Evolutionary conservation across 2,113 vertebrate species (phyloP).

Genomic region (Peromyscus californicus): DNA sequence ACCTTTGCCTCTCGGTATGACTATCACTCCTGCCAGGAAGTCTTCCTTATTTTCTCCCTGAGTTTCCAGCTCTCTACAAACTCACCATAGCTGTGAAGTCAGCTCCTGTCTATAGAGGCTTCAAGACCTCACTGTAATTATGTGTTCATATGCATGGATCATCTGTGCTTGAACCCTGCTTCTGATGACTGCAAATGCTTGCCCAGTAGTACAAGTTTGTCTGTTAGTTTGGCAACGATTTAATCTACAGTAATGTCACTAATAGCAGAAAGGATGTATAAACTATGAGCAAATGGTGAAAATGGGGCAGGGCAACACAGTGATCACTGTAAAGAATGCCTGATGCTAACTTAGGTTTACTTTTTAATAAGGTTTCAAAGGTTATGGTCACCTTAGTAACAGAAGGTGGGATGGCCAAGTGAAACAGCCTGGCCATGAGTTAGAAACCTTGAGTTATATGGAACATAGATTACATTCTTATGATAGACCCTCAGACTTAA

Average conservation of each 20-base stretch:
- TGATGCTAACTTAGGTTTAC: background rate
- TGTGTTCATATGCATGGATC: background rate
- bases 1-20: background rate
- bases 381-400: background rate
- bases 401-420: conserved; percentile 3
- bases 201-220: background rate
- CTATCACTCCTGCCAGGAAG: background rate
- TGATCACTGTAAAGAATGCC: background rate
- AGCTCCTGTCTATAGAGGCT: background rate
- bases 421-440: background rate
- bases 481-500: conserved; percentile 10
- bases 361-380: background rate
- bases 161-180: background rate
- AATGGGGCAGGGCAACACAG: background rate
- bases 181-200: background rate
- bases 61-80: background rate
- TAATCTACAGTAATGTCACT: background rate
- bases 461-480: conserved; percentile 37
- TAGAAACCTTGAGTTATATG: conserved; percentile 43
- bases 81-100: background rate
- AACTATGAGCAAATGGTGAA: background rate
- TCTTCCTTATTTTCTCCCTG: background rate
- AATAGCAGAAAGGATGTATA: background rate
- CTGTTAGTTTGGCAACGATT: conserved; percentile 1
- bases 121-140: background rate